These are phyloP conservation scores for Bambusicola thoracicus DNA, from an alignment of 2,113 vertebrate species.

Conservation along the genomic window DNA sequence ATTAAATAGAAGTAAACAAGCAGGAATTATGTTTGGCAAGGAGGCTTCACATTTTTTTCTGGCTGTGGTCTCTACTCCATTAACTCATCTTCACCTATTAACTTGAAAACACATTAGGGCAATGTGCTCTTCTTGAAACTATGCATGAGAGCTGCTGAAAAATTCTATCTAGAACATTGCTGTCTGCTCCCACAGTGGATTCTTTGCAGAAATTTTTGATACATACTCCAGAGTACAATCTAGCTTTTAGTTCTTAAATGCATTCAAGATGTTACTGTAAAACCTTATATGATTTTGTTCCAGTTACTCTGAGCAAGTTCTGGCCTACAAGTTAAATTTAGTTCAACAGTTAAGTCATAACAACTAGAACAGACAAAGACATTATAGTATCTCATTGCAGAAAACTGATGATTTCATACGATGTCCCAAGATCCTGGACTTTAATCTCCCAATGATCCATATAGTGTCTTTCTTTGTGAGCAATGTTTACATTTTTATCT, in stretches of 20 bases:
- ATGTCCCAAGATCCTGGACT: background rate
- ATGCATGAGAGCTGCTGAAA: background rate
- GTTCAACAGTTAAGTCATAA: background rate
- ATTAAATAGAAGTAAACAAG: background rate
- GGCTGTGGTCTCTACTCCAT: background rate
- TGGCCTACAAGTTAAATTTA: slow-evolving; percentile 4
- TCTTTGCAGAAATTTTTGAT: background rate
- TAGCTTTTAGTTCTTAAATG: background rate
- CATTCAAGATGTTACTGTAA: background rate
- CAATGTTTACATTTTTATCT: slow-evolving; percentile 17
- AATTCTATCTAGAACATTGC: background rate
- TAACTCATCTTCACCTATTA: background rate
- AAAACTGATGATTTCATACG: slow-evolving; percentile 39
- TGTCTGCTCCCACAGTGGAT: background rate
- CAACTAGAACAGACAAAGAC: background rate
- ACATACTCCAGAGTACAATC: background rate
- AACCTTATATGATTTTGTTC: background rate
- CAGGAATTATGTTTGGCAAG: background rate
- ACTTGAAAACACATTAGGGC: background rate
- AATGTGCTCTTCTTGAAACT: background rate
- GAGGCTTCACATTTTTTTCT: background rate
- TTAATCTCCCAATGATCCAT: background rate
- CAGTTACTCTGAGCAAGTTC: background rate
- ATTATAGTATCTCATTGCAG: slow-evolving; percentile 2
- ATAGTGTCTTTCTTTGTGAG: slow-evolving; percentile 19